Evolutionary conservation across 2,888 invertebrate genomes (phyloP), one percentile per base, ranked within the genome.

Genomic region (Erynnis tages): DNA sequence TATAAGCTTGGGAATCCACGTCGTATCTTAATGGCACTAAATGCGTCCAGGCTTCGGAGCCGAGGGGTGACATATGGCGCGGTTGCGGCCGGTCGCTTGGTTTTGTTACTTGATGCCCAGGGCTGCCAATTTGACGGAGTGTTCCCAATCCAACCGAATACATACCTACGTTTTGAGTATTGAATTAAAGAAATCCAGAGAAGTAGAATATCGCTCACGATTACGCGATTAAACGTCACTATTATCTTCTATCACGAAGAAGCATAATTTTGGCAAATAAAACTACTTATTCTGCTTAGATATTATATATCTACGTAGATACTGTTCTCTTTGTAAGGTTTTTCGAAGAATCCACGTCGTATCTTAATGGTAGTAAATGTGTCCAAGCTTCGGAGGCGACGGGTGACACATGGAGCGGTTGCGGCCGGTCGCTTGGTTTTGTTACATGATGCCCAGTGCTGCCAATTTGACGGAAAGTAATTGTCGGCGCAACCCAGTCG

Each of bases 381-480:
- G 19, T 5, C 35, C 16, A 34, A 16, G 34, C 34, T 34, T 3
- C 16, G 16, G n/a, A 34, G n/a, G 34, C 34, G 34, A 37, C 35
- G 19, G 17, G 17, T 37, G 35, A 37, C 17, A 37, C 35, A 37
- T 37, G 10, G 35, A 10, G 35, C 19, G 35, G 35, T 37, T 19
- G 35, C 11, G 35, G 27, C 27, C 3, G 34, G 19, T 7, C 35
- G 10, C 17, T 37, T 17, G 10, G 19, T 37, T 35, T 35, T 35
- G 35, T 35, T 35, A 35, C 19, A 19, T 37, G 35, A 37, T 37
- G 2, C 5, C 35, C 19, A 19, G 19, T 7, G 17, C 13, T 14
- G 7, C 14, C 32, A 32, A 14, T 32, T 13, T 34, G 14, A 16
- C n/a, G n/a, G n/a, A n/a, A n/a, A n/a, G n/a, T n/a, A n/a, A n/a